A percentile compares a stretch with the other conserved stretches of the same genome.
These are phyloP conservation scores for Lasioglossum vierecki DNA, from an alignment of 2,888 invertebrate genomes.

Conservation along the genomic window DNA sequence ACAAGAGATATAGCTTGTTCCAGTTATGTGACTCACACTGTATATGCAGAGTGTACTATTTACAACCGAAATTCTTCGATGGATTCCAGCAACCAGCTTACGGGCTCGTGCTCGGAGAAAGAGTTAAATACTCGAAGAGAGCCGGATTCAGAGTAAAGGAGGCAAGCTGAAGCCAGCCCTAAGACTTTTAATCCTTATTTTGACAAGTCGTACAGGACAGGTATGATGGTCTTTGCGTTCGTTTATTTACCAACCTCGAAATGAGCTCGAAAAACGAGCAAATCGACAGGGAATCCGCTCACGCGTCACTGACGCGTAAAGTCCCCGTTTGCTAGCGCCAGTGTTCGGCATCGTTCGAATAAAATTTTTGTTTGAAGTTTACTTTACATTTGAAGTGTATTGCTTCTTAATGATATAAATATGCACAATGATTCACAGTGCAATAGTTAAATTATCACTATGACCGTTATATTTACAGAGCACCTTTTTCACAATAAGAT, in stretches of 20 bases:
- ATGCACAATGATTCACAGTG: background rate
- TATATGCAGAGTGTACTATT: conserved; percentile 18
- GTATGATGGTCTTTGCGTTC: conserved; percentile 70
- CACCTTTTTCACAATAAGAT: background rate
- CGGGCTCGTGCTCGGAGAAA: conserved; percentile 9
- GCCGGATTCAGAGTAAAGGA: conserved; percentile 22
- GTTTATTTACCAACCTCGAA: conserved; percentile 57
- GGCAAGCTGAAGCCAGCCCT: conserved; percentile 64
- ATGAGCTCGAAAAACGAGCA: conserved; percentile 46
- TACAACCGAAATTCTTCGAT: conserved; percentile 44
- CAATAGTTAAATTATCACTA: background rate
- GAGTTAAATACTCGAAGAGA: conserved; percentile 45
- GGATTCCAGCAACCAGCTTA: conserved; percentile 40
- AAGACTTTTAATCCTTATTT: conserved; percentile 80
- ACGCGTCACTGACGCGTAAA: conserved; percentile 61
- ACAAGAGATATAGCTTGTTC: background rate
- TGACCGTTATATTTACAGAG: background rate
- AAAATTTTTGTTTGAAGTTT: background rate
- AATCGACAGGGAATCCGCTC: conserved; percentile 50
- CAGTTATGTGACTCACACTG: conserved; percentile 12
- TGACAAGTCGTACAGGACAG: conserved; percentile 77
- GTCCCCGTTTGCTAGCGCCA: conserved; percentile 54
- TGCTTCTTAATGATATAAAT: background rate
- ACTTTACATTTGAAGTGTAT: no score
- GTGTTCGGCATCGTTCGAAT: conserved; percentile 3